These are phyloP conservation scores for Pantala flavescens DNA, from an alignment of 1,140 invertebrate species.

Conservation along the genomic window DNA sequence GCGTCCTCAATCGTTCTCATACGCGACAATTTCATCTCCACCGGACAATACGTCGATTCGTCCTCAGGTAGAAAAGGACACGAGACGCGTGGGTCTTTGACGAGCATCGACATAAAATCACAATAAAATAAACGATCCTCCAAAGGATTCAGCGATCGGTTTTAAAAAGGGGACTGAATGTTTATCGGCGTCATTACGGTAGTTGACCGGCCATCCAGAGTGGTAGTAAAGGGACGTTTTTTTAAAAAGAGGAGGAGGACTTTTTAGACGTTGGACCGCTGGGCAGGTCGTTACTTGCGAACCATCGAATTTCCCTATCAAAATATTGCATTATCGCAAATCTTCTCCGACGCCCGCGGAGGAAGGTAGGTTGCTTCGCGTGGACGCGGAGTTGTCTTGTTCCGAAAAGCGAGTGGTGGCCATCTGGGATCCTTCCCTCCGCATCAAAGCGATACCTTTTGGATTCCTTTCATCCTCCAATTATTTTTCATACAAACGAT, in stretches of 20 bases:
- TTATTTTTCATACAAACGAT: too few relatives aligned
- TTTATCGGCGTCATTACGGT: neutral
- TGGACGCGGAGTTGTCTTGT: too few relatives aligned
- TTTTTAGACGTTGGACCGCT: neutral
- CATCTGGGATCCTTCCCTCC: too few relatives aligned
- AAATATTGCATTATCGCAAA: too few relatives aligned
- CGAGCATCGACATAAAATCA: neutral
- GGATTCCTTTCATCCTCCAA: too few relatives aligned
- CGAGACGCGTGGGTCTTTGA: neutral
- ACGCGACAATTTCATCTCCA: too few relatives aligned
- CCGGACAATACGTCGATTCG: too few relatives aligned
- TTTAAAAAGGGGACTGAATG: neutral
- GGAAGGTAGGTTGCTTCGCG: too few relatives aligned
- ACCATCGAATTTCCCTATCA: neutral
- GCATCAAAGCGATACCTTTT: too few relatives aligned
- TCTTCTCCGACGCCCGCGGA: too few relatives aligned
- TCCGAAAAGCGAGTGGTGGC: too few relatives aligned
- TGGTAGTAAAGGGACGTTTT: neutral
- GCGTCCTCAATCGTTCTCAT: too few relatives aligned
- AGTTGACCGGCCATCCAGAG: neutral
- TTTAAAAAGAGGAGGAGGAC: neutral
- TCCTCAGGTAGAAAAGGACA: neutral
- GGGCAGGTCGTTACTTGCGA: neutral
- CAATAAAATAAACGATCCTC: neutral
- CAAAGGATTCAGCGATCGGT: neutral